Conservation (phyloP, 2,113 vertebrate species). For the Sakesphorus luctuosus region DNA sequence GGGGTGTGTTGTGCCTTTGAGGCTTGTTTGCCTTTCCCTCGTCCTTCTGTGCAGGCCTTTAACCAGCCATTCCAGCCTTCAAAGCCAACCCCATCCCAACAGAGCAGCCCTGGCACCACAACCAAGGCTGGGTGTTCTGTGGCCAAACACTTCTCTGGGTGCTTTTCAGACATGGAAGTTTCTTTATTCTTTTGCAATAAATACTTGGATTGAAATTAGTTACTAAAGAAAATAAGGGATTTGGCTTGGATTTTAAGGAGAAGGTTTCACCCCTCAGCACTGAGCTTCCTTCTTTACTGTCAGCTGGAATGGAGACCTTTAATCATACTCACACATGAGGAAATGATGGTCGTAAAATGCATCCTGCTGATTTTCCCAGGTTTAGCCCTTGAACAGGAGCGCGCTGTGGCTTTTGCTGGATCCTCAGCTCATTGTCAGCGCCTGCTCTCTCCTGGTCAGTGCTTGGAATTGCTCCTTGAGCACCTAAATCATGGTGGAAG, state of each 20-base stretch:
- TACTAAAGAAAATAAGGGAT: neutral
- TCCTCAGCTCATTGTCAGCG: neutral
- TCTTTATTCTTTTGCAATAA: neutral
- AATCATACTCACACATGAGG: neutral
- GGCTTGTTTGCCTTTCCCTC: constrained; percentile 53
- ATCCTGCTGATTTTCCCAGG: neutral
- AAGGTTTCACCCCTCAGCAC: neutral
- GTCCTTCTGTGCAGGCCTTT: neutral
- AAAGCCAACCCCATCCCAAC: neutral
- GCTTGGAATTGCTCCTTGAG: neutral
- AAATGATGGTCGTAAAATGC: neutral
- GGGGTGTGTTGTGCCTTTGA: constrained; percentile 10
- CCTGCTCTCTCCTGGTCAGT: constrained; percentile 10
- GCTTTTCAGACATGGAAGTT: neutral
- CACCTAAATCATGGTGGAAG: rapidly evolving
- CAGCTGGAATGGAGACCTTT: neutral
- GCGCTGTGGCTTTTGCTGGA: rapidly evolving
- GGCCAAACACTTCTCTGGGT: neutral
- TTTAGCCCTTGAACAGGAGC: neutral
- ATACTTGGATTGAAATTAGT: neutral
- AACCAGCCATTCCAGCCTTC: constrained; percentile 2
- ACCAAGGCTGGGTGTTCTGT: neutral
- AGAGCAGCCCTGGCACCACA: neutral
- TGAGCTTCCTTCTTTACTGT: neutral
- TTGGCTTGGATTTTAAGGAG: neutral